These are phyloP conservation scores for Caenorhabditis elegans DNA, from an alignment of 1,140 invertebrate species.

Conservation along the genomic window DNA sequence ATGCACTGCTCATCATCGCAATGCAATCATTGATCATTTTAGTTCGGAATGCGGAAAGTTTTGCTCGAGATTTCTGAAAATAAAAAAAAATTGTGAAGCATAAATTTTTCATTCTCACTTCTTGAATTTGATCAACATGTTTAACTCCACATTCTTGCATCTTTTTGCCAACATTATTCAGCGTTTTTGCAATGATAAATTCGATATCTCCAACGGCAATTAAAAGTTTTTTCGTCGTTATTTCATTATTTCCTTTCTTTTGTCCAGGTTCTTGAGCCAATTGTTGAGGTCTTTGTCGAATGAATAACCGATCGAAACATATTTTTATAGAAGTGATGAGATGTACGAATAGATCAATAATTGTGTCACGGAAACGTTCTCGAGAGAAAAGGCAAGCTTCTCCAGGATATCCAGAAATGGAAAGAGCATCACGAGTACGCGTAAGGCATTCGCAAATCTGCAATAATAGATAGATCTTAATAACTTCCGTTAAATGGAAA, in stretches of 20 bases:
- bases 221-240: conserved; percentile 52
- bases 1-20: conserved; percentile 31
- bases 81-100: too few relatives aligned
- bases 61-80: conserved; percentile 50
- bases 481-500: not conserved
- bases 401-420: conserved; percentile 52
- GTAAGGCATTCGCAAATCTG: conserved; percentile 61
- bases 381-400: conserved; percentile 60
- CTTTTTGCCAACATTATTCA: conserved; percentile 57
- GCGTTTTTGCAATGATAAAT: conserved; percentile 56
- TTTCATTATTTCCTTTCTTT: not conserved
- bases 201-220: conserved; percentile 63
- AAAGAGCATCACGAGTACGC: conserved; percentile 53
- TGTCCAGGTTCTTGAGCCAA: not conserved
- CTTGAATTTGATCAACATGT: conserved; percentile 58
- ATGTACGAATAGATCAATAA: conserved; percentile 55
- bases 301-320: conserved; percentile 21
- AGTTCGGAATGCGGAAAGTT: conserved; percentile 49
- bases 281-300: not conserved
- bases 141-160: conserved; percentile 62
- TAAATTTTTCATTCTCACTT: too few relatives aligned
- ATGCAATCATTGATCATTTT: conserved; percentile 50
- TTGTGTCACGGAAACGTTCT: conserved; percentile 52
- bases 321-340: conserved; percentile 32
- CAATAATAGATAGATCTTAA: conserved; percentile 17